Base-by-base conservation (phyloP, 2,113 vertebrate genomes). In the Triplophysa tibetana region DNA sequence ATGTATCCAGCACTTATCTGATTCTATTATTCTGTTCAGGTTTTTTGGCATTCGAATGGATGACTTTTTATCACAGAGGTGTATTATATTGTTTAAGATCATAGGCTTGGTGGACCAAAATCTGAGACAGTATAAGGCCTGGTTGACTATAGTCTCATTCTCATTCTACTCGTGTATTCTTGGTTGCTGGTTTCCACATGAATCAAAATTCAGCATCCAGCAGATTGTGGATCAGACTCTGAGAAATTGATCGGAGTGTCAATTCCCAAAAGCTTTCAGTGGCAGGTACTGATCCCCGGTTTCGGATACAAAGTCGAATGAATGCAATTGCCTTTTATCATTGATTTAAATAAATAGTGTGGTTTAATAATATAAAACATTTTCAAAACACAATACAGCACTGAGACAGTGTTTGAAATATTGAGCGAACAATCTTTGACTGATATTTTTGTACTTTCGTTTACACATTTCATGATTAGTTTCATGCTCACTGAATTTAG, bases 171-270 rank as follows among this genome's bases (percentile, higher is more conserved):
- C 75, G 26, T 8, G 50, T 10, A 63, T 56, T 45, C 60, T 81
- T 79, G 66, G 63, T 61, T 62, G 64, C 61, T 68, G 10, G 43
- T 17, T 48, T 69, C 26, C 16, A 26, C 56, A 70, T 75, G 66
- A 63, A 75, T 81, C 76, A 72, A 19, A 82, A 82, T 82, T 85
- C 77, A 58, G 76, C 75, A 72, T 70, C 56, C 77, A 26, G 80
- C 26, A 67, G 70, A 86, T 83, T 80, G 74, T 78, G 76, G 82
- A 79, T 83, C 81, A 85, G 82, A 76, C 81, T 83, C 60, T 74
- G 81, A 78, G 79, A 64, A 75, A 68, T 41, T 17, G 43, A 43
- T 68, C 8, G 16, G 66, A 69, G 16, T 17, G 82, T 83, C 83
- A 87, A 83, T 41, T 76, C 52, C 73, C 14, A 17, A 45, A 77